Base-by-base conservation (phyloP, 2,888 invertebrate species). In the Notodonta ziczac region DNA sequence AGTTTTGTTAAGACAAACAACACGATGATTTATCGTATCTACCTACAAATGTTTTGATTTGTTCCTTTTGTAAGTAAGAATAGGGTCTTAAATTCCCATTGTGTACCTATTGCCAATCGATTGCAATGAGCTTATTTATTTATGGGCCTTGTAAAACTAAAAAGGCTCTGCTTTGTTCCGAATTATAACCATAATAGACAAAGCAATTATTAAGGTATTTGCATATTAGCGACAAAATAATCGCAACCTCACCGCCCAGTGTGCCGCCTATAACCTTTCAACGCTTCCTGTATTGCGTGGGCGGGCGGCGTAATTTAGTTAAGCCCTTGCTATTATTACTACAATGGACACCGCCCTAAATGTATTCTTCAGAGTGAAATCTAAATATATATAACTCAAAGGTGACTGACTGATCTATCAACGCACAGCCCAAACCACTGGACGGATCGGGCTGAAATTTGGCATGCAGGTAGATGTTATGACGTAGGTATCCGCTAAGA, bases 1-100 rank as follows among this genome's bases (percentile, higher is more conserved):
- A 73, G 62, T 72, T 72, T 64, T 60, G 60, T 57, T 63, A 59
- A 69, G 59, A 72, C 61, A 70, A 74, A 74, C 71, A 74, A 69
- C 56, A 10, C 44, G 54, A 68, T 72, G 72, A 74, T 68, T 74
- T 72, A 73, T 73, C 59, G 60, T 60, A 24, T 24, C 24, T 24
- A 24, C 24, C 24, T 24, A 61, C 55, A 60, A 62, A 66, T 68
- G 69, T 73, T 70, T 65, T 75, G 72, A 73, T 72, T 50, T 56
- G 53, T 57, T 56, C 53, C 40, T 9, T 64, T 74, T 74, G 67
- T 73, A 8, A 8, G 14, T 16, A 16, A n/a, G 10, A 60, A 65
- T 60, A 16, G 42, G 52, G 52, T 32, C 32, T 52, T 32, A 52
- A n/a, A 52, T 52, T 52, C 52, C 52, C 10, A 16, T 52, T 52